Base-by-base conservation (phyloP, 2,113 vertebrate species). In the Eulemur macaco region DNA sequence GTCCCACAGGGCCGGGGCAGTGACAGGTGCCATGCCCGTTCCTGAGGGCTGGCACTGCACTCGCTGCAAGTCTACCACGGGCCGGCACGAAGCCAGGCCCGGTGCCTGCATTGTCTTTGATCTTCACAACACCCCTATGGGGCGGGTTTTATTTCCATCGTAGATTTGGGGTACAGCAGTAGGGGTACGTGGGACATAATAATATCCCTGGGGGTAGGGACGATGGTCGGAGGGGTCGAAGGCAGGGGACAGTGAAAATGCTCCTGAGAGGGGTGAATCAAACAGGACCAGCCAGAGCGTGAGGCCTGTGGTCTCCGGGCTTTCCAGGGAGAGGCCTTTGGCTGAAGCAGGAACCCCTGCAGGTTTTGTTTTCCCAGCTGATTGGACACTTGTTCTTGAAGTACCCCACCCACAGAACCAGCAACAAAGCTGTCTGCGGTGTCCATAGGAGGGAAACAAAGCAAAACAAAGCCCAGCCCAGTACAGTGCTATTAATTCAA, bases 351-450 rank as follows among this genome's bases (percentile, higher is more conserved):
- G 63, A 91, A 78, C 89, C 39, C 47, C 60, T 84, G 42, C 93
- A 83, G 89, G 50, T 92, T 96, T 86, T 89, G 71, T 95, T 98
- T 97, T 94, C 54, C 92, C 82, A 68, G 84, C 42, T 97, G 93
- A 97, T 89, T 94, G 86, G 91, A 92, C 68, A 86, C 63, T 96
- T 97, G 95, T 89, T 96, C 78, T 76, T n/a, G 15, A 52, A 88
- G 68, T 76, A 52, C 94, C 66, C 83, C 39, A 74, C 60, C 80
- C 85, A 78, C 9, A 95, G 76, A 92, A 85, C 68, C 86, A 87
- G 68, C 39, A 89, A 63, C 86, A 92, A 90, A 92, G 80, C 76
- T 77, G 86, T 88, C 91, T 94, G 76, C 31, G 63, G 69, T 14
- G 60, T 95, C 74, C 69, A 93, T 64, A 84, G 93, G 94, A 96